Evolutionary conservation across 2,888 invertebrate genomes (phyloP).

Genomic region (Cartodere bifasciata): DNA sequence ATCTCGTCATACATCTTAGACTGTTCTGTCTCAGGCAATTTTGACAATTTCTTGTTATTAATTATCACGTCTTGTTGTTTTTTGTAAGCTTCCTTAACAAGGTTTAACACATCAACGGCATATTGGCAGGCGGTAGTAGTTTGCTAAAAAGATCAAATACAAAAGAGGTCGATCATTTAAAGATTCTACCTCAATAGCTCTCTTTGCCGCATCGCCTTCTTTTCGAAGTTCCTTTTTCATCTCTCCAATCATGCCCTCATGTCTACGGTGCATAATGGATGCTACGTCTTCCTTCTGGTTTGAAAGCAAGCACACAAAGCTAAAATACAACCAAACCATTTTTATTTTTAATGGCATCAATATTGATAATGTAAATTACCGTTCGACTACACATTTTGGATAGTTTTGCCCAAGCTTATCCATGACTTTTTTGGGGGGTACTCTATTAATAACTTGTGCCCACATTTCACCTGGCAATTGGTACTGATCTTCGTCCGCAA

Average conservation of each 20-base stretch:
- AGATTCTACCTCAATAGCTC: conserved; percentile 22
- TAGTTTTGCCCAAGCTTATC: conserved; percentile 24
- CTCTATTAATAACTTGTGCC: conserved; percentile 31
- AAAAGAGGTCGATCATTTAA: too few relatives aligned
- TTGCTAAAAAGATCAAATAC: too few relatives aligned
- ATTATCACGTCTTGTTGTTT: conserved; percentile 22
- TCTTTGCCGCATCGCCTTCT: conserved; percentile 28
- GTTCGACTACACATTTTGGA: conserved; percentile 27
- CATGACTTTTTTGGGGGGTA: conserved; percentile 26
- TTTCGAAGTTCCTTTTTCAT: conserved; percentile 31
- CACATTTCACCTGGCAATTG: conserved; percentile 31
- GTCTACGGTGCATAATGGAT: conserved; percentile 28
- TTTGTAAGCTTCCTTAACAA: conserved; percentile 23
- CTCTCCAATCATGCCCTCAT: conserved; percentile 30
- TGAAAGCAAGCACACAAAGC: conserved; percentile 27
- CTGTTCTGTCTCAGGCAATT: conserved; percentile 20
- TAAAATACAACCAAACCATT: conserved; percentile 8
- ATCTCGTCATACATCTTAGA: conserved; percentile 30
- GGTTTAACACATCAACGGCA: conserved; percentile 20
- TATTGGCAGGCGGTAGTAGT: too few relatives aligned
- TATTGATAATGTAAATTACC: conserved; percentile 17
- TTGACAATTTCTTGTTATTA: conserved; percentile 17
- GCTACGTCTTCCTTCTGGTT: conserved; percentile 32
- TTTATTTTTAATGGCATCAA: neutral
- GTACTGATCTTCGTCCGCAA: conserved; percentile 25